Conservation (phyloP, 64 coral and sea anemone genomes). For the Hydrozoanthus tunicans region DNA sequence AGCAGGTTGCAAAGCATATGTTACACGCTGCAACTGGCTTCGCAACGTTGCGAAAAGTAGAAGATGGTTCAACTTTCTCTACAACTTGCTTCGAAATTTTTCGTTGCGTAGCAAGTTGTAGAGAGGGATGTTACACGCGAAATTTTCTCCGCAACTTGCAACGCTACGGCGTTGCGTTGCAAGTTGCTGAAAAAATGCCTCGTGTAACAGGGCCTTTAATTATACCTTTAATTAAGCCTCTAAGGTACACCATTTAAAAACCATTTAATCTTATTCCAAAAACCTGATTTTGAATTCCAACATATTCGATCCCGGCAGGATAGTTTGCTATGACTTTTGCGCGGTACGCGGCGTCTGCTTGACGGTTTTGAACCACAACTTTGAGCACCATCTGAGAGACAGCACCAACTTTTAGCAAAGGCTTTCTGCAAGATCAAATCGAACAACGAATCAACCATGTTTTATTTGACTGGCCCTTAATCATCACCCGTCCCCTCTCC, state of each 20-base stretch:
- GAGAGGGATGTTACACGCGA: too few relatives aligned
- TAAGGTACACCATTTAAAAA: too few relatives aligned
- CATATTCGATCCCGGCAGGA: slow-evolving; percentile 23
- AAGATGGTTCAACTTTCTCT: too few relatives aligned
- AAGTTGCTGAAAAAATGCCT: too few relatives aligned
- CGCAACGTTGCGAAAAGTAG: too few relatives aligned
- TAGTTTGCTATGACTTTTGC: background rate
- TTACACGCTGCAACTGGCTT: too few relatives aligned
- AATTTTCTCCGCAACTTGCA: too few relatives aligned
- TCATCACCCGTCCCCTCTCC: background rate
- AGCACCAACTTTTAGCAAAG: slow-evolving; percentile 35
- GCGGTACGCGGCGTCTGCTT: slow-evolving; percentile 21
- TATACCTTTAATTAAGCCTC: background rate
- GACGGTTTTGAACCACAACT: slow-evolving; percentile 9
- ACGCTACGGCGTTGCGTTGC: too few relatives aligned
- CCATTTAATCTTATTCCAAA: background rate
- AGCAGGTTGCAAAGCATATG: too few relatives aligned
- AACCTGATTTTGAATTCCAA: slow-evolving; percentile 44
- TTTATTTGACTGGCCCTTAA: background rate
- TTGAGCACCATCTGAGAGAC: background rate
- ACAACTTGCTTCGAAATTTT: too few relatives aligned
- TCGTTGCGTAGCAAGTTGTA: too few relatives aligned
- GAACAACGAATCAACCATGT: background rate
- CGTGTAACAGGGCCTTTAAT: too few relatives aligned
- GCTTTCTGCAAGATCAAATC: slow-evolving; percentile 11